Evolutionary conservation across 2,113 vertebrate genomes (phyloP).

Genomic region (Anguilla japonica): DNA sequence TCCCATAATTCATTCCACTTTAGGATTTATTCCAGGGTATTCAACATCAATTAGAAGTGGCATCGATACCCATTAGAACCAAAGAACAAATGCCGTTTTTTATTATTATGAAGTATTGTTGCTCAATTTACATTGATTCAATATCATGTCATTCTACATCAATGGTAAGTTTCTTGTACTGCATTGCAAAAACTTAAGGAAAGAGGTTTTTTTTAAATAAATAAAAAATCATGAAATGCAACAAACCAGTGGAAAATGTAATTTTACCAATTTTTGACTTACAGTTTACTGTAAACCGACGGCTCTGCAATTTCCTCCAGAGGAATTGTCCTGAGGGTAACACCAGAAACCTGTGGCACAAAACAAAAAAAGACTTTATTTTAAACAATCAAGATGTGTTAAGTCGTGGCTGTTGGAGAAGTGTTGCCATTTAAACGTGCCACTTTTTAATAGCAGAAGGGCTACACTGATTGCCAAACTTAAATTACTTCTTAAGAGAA

Average conservation of each 20-base stretch:
- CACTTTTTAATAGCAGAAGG: background rate
- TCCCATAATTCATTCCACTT: background rate
- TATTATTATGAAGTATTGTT: too few relatives aligned
- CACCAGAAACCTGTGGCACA: conserved; percentile 41
- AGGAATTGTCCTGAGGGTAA: conserved; percentile 37
- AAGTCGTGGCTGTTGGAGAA: background rate
- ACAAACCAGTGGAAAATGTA: background rate
- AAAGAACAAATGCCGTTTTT: too few relatives aligned
- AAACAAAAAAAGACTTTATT: background rate
- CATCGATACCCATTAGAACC: too few relatives aligned
- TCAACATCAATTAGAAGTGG: background rate
- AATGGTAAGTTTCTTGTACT: background rate
- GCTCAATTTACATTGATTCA: too few relatives aligned
- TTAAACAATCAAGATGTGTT: background rate
- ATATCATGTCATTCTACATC: too few relatives aligned
- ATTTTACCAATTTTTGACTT: conserved; percentile 40
- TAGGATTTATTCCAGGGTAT: background rate
- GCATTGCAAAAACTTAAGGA: background rate
- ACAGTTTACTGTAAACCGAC: conserved; percentile 32
- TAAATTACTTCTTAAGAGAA: conserved; percentile 41
- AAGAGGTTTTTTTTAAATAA: background rate
- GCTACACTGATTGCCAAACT: conserved; percentile 41
- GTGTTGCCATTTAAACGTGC: background rate
- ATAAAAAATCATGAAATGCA: background rate
- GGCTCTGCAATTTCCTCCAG: conserved; percentile 38